Base-by-base conservation (phyloP, 2,888 invertebrate species). In the Sericinus montela region DNA sequence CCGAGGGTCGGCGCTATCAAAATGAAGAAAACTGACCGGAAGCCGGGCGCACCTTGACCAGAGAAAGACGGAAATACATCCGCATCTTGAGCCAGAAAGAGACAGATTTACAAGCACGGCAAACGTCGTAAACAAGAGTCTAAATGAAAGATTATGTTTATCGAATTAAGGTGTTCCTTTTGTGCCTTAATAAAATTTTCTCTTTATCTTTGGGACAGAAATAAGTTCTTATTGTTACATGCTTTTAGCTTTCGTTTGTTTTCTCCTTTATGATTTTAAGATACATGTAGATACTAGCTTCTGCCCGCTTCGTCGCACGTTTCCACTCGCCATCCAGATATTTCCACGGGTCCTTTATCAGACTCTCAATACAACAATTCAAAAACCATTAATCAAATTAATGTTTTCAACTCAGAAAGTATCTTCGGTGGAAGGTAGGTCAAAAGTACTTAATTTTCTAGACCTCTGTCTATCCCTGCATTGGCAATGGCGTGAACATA, bases 61-160 rank as follows among this genome's bases (percentile, higher is more conserved):
- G 64, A 73, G 54, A 53, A 61, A 62, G 72, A 78, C 34, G 48
- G 37, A 53, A 6, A 56, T 63, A 65, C 8, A 48, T 9, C 19
- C 35, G 0, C 1, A n/a, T 7, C 8, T 14, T 35, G 65, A 8
- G 38, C 10, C 11, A 28, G 59, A 78, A 47, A 64, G 54, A 56
- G 74, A 80, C 51, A 52, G 56, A 48, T 23, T 23, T 40, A 54
- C 48, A 55, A 60, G 59, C 60, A 63, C 63, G 68, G 62, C 69
- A 64, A 58, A 56, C 60, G 58, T 72, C 74, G 76, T 86, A 85
- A 83, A 87, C 73, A 80, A 79, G 79, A 72, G 59, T 65, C 69
- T 75, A 84, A 86, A 87, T 86, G 83, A 85, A 84, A 86, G 85
- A 86, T 86, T 86, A 87, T 85, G 86, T 85, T 82, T 79, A 86